phyloP scores from a whole-genome alignment of 2,888 invertebrate species.

The Agapostemon virescens region DNA sequence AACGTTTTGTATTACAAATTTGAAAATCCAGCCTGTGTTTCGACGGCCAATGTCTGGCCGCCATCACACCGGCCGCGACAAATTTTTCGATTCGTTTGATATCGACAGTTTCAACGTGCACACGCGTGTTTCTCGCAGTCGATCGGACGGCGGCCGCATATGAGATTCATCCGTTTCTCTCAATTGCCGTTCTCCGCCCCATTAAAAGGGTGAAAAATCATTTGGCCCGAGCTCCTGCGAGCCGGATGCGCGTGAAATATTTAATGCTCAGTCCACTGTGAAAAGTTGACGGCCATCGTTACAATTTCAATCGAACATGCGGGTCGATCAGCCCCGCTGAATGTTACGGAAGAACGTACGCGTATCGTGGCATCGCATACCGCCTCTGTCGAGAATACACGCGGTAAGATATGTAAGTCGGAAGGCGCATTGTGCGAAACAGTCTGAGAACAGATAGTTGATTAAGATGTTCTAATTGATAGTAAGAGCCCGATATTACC shows the following conservation, averaged over 20 bases:
- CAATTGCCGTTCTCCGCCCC: conserved; percentile 5
- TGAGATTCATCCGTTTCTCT: conserved; percentile 24
- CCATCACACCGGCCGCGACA: neutral
- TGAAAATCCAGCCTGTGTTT: neutral
- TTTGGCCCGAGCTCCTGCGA: conserved; percentile 14
- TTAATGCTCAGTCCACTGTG: conserved; percentile 53
- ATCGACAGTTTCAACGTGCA: conserved; percentile 15
- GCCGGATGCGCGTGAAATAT: conserved; percentile 40
- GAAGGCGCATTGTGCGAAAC: conserved; percentile 19
- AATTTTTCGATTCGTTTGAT: conserved; percentile 26
- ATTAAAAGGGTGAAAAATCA: neutral
- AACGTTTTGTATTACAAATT: conserved; percentile 1
- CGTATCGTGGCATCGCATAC: conserved; percentile 19
- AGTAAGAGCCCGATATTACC: neutral
- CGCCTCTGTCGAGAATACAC: conserved; percentile 33
- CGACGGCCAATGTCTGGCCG: neutral
- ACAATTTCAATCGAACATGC: conserved; percentile 66
- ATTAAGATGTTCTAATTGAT: conserved; percentile 49
- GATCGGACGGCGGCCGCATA: conserved; percentile 2
- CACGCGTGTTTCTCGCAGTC: neutral
- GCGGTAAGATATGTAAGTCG: neutral
- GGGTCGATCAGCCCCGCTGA: conserved; percentile 49
- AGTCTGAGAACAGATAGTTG: conserved; percentile 17
- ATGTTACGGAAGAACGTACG: conserved; percentile 43
- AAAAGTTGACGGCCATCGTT: conserved; percentile 57